Percentiles rank a stretch among this genome's conserved stretches.
Evolutionary conservation across 2,888 invertebrate species (phyloP).

Genomic region (Conomelus anceps): DNA sequence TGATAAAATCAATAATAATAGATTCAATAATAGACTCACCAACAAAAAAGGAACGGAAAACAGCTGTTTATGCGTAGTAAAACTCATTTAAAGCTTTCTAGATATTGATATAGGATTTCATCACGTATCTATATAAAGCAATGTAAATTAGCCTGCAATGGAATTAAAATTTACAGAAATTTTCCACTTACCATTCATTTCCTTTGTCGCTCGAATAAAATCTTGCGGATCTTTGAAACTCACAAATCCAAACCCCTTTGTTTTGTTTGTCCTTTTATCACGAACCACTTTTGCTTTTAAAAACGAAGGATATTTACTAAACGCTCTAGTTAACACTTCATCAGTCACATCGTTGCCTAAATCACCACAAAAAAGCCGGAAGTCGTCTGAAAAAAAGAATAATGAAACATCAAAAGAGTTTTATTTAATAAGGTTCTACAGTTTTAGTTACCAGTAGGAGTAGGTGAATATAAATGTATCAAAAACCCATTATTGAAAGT

Average conservation of each 20-base stretch:
- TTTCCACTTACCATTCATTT: constrained; percentile 85
- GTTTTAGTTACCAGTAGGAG: no score
- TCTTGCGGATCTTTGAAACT: constrained; percentile 97
- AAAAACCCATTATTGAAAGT: no score
- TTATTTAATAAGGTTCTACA: not conserved
- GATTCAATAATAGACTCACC: no score
- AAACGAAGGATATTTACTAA: constrained; percentile 90
- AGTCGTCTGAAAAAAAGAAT: constrained; percentile 69
- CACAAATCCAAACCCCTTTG: constrained; percentile 97
- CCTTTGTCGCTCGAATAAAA: constrained; percentile 97
- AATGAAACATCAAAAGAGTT: not conserved
- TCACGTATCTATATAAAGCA: no score
- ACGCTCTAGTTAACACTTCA: constrained; percentile 91
- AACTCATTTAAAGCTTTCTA: no score
- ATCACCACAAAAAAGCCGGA: constrained; percentile 98
- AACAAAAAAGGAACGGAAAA: no score
- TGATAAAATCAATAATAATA: no score
- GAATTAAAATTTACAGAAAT: no score
- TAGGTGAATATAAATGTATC: no score
- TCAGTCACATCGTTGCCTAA: constrained; percentile 98
- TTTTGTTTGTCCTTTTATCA: constrained; percentile 95
- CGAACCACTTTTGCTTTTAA: constrained; percentile 90
- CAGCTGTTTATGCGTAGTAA: no score
- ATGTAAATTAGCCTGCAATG: no score
- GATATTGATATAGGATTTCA: no score